phyloP scores from a whole-genome alignment of 2,888 invertebrate genomes.

The Cynaeus angustus region DNA sequence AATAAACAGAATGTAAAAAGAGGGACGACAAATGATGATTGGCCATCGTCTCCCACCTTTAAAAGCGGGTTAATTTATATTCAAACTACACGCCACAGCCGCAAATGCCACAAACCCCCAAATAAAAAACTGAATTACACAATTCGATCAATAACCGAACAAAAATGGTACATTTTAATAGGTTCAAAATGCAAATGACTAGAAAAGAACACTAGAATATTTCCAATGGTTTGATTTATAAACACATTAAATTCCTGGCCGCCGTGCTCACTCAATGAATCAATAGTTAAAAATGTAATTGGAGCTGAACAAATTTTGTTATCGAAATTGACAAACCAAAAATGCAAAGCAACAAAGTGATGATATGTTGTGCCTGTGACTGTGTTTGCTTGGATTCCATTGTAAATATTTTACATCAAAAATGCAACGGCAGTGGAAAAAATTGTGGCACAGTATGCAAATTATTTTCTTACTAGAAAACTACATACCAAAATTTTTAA shows the following conservation, averaged over 20 bases:
- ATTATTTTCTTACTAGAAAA: no score
- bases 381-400: not conserved
- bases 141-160: conserved; percentile 37
- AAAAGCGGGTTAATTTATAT: conserved; percentile 25
- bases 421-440: not conserved
- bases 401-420: not conserved
- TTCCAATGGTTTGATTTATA: conserved; percentile 31
- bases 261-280: no score
- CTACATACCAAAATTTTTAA: no score
- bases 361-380: not conserved
- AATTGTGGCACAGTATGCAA: not conserved
- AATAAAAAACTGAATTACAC: conserved; percentile 31
- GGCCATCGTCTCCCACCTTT: not conserved
- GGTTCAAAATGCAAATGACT: conserved; percentile 38
- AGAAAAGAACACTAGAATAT: conserved; percentile 31
- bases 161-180: conserved; percentile 40
- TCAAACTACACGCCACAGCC: conserved; percentile 30
- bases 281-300: conserved; percentile 31
- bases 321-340: conserved; percentile 14
- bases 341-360: conserved; percentile 2
- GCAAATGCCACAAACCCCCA: conserved; percentile 20
- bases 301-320: conserved; percentile 18
- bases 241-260: no score
- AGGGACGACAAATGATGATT: no score
- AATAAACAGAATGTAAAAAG: no score